These are phyloP conservation scores for Bellardia pandia DNA, from an alignment of 2,888 invertebrate species.

Conservation along the genomic window DNA sequence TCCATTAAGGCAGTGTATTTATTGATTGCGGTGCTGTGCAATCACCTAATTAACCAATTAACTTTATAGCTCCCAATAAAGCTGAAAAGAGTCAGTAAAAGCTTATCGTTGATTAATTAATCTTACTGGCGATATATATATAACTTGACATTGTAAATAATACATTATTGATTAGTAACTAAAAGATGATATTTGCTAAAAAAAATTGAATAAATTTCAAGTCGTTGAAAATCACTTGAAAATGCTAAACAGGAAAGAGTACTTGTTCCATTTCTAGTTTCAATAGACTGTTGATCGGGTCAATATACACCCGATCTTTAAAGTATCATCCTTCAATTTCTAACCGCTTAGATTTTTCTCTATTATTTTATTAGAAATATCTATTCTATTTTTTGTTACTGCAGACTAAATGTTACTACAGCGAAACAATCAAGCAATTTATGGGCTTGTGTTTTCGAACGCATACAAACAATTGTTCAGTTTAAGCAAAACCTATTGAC, in stretches of 20 bases:
- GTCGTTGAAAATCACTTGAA: no score
- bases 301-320: no score
- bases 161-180: neutral
- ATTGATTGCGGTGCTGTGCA: neutral
- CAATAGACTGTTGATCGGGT: no score
- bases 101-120: neutral
- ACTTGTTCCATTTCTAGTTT: no score
- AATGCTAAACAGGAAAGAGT: no score
- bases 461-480: neutral
- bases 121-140: neutral
- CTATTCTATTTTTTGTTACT: neutral
- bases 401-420: neutral
- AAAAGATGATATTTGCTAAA: no score
- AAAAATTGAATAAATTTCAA: no score
- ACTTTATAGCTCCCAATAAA: neutral
- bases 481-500: neutral
- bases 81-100: neutral
- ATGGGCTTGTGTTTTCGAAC: neutral
- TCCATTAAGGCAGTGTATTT: neutral
- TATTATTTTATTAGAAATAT: neutral
- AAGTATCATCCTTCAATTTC: neutral
- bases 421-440: neutral
- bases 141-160: neutral
- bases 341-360: neutral
- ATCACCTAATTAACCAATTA: conserved; percentile 2